Percentiles rank a stretch among this genome's conserved stretches.
Conservation (phyloP, 2,113 vertebrate species). For the Otocyon megalotis region DNA sequence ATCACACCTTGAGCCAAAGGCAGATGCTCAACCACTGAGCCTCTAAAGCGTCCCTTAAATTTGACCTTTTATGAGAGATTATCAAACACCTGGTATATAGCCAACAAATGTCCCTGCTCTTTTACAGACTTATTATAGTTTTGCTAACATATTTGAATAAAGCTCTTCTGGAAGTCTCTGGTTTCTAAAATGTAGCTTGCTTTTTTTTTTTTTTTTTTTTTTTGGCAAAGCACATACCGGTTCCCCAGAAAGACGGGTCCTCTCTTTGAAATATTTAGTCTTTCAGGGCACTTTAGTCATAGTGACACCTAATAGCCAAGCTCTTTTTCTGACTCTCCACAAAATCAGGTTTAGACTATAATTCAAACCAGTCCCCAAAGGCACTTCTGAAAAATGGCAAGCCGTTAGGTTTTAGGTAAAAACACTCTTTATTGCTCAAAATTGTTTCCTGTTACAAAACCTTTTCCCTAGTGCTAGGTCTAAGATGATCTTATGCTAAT, state of each 20-base stretch:
- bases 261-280: slow-evolving; percentile 77
- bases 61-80: slow-evolving; percentile 44
- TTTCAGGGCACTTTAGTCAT: slow-evolving; percentile 74
- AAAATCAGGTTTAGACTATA: slow-evolving; percentile 76
- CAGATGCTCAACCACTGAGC: too few relatives aligned
- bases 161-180: not conserved
- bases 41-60: not conserved
- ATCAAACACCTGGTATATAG: slow-evolving; percentile 47
- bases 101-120: not conserved
- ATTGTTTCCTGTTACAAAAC: slow-evolving; percentile 77
- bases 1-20: too few relatives aligned
- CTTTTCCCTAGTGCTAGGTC: slow-evolving; percentile 38
- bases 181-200: slow-evolving; percentile 3
- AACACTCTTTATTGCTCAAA: slow-evolving; percentile 78
- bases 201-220: not conserved
- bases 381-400: slow-evolving; percentile 81
- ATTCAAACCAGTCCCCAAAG: slow-evolving; percentile 83
- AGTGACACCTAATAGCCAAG: slow-evolving; percentile 79
- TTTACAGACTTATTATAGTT: not conserved
- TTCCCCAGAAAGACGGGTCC: slow-evolving; percentile 18
- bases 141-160: slow-evolving; percentile 35
- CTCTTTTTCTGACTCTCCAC: slow-evolving; percentile 73
- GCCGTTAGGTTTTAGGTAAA: slow-evolving; percentile 79
- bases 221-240: slow-evolving; percentile 45
- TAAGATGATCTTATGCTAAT: slow-evolving; percentile 80